phyloP scores from a whole-genome alignment of 2,113 vertebrate genomes.

The Cyphomyrus plagiostoma region DNA sequence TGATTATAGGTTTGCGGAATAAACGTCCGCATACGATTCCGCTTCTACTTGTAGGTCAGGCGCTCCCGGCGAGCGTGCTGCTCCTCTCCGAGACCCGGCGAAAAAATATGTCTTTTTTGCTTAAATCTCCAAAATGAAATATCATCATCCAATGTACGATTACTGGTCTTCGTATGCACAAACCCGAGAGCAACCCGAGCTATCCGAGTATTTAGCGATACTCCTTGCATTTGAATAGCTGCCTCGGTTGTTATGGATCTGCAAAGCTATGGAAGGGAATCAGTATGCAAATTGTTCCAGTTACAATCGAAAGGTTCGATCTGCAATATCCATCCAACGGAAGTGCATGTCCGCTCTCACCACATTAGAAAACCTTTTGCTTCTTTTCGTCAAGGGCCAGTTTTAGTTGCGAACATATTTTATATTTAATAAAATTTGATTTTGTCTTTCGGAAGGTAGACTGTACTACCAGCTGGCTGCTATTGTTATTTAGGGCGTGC shows the following conservation, averaged over 20 bases:
- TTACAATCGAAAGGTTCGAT: constrained; percentile 99
- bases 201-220: constrained; percentile 75
- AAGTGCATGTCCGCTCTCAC: constrained; percentile 84
- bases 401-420: constrained; percentile 48
- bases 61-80: constrained; percentile 47
- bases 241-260: constrained; percentile 84
- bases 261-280: constrained; percentile 85
- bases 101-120: constrained; percentile 43
- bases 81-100: constrained; percentile 56
- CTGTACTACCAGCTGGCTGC: constrained; percentile 25
- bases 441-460: constrained; percentile 21
- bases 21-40: constrained; percentile 24
- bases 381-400: constrained; percentile 51
- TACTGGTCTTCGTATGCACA: constrained; percentile 48
- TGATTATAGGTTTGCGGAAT: neutral
- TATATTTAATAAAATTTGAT: constrained; percentile 52
- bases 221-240: constrained; percentile 89
- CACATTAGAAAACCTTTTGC: constrained; percentile 66
- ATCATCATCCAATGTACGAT: constrained; percentile 56
- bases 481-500: constrained; percentile 58
- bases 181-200: constrained; percentile 49
- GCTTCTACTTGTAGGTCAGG: constrained; percentile 35
- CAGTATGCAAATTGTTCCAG: constrained; percentile 99
- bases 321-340: constrained; percentile 71
- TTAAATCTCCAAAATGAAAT: constrained; percentile 57